phyloP scores from a whole-genome alignment of 2,113 vertebrate genomes.

The Jacana jacana region DNA sequence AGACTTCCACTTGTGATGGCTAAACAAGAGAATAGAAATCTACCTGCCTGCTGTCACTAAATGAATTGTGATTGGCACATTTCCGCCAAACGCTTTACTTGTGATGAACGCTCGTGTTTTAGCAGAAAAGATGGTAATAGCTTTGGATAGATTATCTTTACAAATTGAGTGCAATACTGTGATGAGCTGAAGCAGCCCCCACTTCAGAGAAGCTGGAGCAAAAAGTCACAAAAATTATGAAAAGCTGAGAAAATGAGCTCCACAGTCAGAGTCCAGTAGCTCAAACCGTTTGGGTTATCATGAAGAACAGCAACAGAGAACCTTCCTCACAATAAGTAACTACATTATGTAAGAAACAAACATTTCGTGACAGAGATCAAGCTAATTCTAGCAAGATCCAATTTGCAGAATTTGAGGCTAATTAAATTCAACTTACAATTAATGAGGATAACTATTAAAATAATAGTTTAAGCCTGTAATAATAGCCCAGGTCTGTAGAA shows the following conservation, averaged over 20 bases:
- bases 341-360: constrained; percentile 39
- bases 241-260: not conserved
- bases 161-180: not conserved
- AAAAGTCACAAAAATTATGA: not conserved
- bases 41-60: not conserved
- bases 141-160: not conserved
- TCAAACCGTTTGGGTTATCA: not conserved
- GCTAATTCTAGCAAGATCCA: constrained; percentile 23
- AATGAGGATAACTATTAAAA: constrained; percentile 10
- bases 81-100: not conserved
- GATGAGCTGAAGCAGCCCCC: not conserved
- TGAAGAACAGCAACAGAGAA: not conserved
- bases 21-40: not conserved
- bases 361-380: constrained; percentile 57
- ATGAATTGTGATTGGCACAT: not conserved
- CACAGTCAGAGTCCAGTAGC: not conserved
- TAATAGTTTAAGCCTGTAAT: not conserved
- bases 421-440: constrained; percentile 47
- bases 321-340: constrained; percentile 24
- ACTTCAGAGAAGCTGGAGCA: not conserved
- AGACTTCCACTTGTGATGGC: rapidly evolving
- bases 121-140: not conserved
- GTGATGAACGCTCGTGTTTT: not conserved
- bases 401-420: constrained; percentile 53
- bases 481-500: not conserved